Evolutionary conservation across 2,888 invertebrate species (phyloP).

Genomic region (Eilema sororculum): DNA sequence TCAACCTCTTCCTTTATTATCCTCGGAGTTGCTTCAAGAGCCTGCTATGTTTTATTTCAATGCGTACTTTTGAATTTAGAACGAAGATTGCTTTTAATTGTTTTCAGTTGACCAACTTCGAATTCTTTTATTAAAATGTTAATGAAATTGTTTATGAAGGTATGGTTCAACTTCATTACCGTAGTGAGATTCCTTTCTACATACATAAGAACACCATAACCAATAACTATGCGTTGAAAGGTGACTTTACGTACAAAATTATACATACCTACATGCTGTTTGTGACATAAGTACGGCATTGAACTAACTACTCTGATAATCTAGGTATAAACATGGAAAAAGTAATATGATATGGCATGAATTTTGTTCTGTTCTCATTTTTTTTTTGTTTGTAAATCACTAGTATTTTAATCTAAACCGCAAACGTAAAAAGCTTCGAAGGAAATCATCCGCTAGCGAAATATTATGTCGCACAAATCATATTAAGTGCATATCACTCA

Average conservation of each 20-base stretch:
- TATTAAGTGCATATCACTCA: neutral
- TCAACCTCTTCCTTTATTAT: constrained; percentile 38
- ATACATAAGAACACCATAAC: neutral
- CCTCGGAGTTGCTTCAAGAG: constrained; percentile 24
- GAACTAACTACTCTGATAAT: too few species aligned
- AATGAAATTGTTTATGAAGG: neutral
- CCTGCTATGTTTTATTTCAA: constrained; percentile 16
- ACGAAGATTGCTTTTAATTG: constrained; percentile 15
- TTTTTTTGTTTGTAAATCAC: too few species aligned
- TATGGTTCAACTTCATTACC: neutral
- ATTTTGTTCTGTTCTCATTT: too few species aligned
- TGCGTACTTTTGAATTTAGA: constrained; percentile 17
- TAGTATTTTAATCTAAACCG: too few species aligned
- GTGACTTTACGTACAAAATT: too few species aligned
- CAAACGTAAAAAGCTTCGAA: too few species aligned
- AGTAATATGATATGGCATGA: too few species aligned
- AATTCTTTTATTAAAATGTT: neutral
- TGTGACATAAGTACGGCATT: too few species aligned
- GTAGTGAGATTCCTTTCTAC: neutral
- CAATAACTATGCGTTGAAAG: neutral
- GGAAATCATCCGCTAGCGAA: too few species aligned
- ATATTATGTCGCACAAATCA: too few species aligned
- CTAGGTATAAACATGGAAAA: too few species aligned
- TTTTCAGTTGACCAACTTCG: neutral
- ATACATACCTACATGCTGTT: too few species aligned